Base-by-base conservation (phyloP, 1,140 invertebrate genomes). In the Drosophila malerkotliana region DNA sequence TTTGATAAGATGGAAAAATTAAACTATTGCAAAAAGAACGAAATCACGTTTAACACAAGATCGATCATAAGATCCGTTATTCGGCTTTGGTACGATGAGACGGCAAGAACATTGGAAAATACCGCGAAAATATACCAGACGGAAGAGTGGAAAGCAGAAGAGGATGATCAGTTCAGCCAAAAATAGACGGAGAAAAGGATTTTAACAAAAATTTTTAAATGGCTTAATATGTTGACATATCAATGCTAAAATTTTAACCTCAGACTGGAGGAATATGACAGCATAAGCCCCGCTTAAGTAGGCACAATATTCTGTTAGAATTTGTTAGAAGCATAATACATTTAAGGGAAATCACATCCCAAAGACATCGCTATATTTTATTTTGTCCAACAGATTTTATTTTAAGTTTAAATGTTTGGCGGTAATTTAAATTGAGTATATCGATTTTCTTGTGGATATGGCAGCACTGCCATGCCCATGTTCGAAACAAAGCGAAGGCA, bases 1-100 rank as follows among this genome's bases (percentile, higher is more conserved):
- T 68, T 37, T 52, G 32, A 48, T 57, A 30, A 12, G 41, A 49
- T 60, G 30, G 52, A 32, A 39, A 62, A 48, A 30, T 47, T 15
- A 53, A 52, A 58, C 56, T 77, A 48, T 72, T 59, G 57, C 54
- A 63, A 67, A 72, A 72, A 56, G 53, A 49, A 64, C 69, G 55
- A 67, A 78, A 85, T 85, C 82, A 85, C 82, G 82, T 87, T 85
- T 85, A 73, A 73, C 61, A 77, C 64, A 63, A 67, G 64, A n/a
- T 66, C 52, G 55, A 39, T 53, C 39, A 6, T 44, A 53, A 59
- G 48, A 74, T 87, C 82, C 82, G 82, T 85, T 85, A 85, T 81
- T 64, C 14, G 37, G 18, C 28, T 44, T 72, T 58, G 47, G 34
- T 49, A 26, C 61, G 41, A 48, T 63, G 67, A 15, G 58, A 45